Evolutionary conservation across 2,113 vertebrate genomes (phyloP).

Genomic region (Anguilla japonica): DNA sequence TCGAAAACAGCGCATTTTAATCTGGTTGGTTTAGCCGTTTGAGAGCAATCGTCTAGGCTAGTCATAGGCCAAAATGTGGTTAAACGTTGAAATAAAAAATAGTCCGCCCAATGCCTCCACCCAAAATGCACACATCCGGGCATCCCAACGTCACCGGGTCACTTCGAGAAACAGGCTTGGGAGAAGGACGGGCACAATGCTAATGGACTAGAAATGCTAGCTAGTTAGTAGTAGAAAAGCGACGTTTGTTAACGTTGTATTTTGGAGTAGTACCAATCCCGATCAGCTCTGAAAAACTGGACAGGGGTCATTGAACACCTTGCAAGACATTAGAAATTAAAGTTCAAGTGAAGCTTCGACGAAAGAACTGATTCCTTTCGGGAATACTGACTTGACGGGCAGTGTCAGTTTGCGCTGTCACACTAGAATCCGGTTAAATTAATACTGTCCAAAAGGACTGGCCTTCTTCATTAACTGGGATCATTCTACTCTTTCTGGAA

Average conservation of each 20-base stretch:
- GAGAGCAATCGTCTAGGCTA: background rate
- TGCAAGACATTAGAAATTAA: background rate
- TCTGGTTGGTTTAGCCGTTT: slow-evolving; percentile 1
- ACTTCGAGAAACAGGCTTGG: slow-evolving; percentile 16
- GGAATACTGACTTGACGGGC: slow-evolving; percentile 4
- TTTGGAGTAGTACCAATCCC: background rate
- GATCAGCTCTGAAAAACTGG: background rate
- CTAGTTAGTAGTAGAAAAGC: background rate
- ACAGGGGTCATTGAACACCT: background rate
- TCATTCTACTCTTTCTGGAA: background rate
- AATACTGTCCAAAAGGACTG: slow-evolving; percentile 17
- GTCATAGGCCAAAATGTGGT: background rate
- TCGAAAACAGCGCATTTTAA: background rate
- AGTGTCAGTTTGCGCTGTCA: slow-evolving; percentile 34
- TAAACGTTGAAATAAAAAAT: slow-evolving; percentile 6
- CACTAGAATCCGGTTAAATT: slow-evolving; percentile 18
- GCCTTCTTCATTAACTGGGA: slow-evolving; percentile 11
- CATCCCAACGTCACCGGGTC: slow-evolving; percentile 22
- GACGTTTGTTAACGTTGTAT: background rate
- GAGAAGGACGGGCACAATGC: slow-evolving; percentile 18
- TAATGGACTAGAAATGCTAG: background rate
- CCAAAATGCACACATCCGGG: slow-evolving; percentile 27
- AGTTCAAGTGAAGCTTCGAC: background rate
- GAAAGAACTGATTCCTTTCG: slow-evolving; percentile 4
- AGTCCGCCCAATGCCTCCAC: background rate